Base-by-base conservation (phyloP, 2,888 invertebrate species). In the Papilio gigon region DNA sequence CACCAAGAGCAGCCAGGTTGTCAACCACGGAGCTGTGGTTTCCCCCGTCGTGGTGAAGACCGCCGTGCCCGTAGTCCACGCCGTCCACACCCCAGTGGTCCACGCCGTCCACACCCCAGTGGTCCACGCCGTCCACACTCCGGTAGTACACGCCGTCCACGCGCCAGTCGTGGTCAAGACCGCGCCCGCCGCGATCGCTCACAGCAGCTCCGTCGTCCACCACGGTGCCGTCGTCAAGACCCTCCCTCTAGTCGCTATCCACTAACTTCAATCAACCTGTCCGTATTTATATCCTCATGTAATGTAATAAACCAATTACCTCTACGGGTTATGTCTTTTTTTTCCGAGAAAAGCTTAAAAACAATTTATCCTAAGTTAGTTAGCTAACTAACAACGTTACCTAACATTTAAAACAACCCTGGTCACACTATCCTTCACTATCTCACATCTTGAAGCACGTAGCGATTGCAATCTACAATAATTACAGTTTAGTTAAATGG, bases 1-100 rank as follows among this genome's bases (percentile, higher is more conserved):
- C 78, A 89, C 90, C 61, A 89, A 89, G 84, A 88, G 86, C 81
- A 90, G 90, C 84, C 90, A 89, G 74, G 79, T 89, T 1, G 90
- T 91, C 14, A 87, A 88, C 87, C 90, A 90, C 64, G 90, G 90
- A 37, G 76, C 85, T 0, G 75, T 87, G 1, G 84, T 87, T 0
- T 77, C 83, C 65, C 76, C 83, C 5, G 80, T 81, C 17, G 78
- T 80, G 12, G 73, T 77, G n/a, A 78, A 72, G 25, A 69, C 74
- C 40, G 70, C 74, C 53, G 73, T 72, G 2, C 77, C 75, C 2
- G 71, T 76, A 1, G 76, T 77, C 22, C 76, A 78, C 47, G 70
- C 74, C 5, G 77, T 79, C 17, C 80, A 79, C 66, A 71, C 81
- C 30, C 63, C 63, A 35, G 20, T 76, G 12, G 77, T 77, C 1